Evolutionary conservation across 1,140 invertebrate species (phyloP), one percentile per base, ranked within the genome.

Genomic region (Hylaeus anthracinus): DNA sequence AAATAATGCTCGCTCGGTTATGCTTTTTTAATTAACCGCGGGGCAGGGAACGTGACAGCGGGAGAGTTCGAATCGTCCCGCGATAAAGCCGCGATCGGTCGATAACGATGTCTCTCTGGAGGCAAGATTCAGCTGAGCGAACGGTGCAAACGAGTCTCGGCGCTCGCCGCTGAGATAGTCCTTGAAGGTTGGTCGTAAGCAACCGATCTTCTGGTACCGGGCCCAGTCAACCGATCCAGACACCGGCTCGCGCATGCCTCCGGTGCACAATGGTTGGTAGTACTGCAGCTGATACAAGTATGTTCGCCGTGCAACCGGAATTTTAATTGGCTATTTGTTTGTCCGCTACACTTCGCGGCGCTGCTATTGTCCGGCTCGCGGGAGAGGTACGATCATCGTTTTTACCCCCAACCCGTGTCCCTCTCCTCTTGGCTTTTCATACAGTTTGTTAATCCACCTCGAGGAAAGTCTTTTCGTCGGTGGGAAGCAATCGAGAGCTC

Each of bases 311-410:
- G 90, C 90, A 91, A 91, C 88, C 90, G 90, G 90, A 91, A 91
- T 91, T 91, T 91, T 91, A 91, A 90, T 91, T 91, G 90, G 90
- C 91, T 91, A 91, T 91, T 91, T 91, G 91, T 91, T 91, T 91
- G 90, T 83, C 87, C 90, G 90, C 86, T 91, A 90, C 90, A 90
- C 85, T 91, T 91, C 83, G 88, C 86, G 89, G 89, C 79, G 79
- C 81, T 89, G 87, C 89, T 91, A 90, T 91, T 90, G 90, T 90
- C 89, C 88, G 77, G 83, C 73, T 85, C 84, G 82, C 87, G 72
- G 82, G 79, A 84, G 82, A 86, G 81, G 85, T 82, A 79, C 73
- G 78, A 79, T 76, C 90, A 86, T 86, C 87, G 82, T 79, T 6
- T 8, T 48, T 88, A 81, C 83, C 80, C 81, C 82, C 85, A 51